Evolutionary conservation across 30 jellyfish, hydroid and myxozoan genomes (phyloP), one percentile per base, ranked within the genome.

Genomic region (Aurelia sp.): DNA sequence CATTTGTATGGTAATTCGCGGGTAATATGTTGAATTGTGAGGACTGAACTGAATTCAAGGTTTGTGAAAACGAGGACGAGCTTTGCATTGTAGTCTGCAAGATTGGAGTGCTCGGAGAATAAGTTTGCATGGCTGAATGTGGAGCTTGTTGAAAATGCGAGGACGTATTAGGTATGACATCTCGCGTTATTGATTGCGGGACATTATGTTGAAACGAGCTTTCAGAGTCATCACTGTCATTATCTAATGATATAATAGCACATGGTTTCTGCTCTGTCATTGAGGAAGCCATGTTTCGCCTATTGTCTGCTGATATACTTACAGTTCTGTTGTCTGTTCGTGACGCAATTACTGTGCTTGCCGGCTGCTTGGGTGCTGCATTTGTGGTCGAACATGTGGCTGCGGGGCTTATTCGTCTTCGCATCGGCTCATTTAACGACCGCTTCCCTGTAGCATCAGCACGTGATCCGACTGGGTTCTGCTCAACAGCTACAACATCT

Each of bases 191-290:
- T 0, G 61, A 33, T 18, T 40, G 57, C 60, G 64, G 27, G 31
- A 21, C 27, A 10, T 1, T 50, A 18, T 31, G 80, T 13, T 24
- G 65, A 24, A 69, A 31, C 35, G 60, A n/a, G 61, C 31, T 69
- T 4, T 16, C 44, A 20, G 80, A 41, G 21, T 33, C 62, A 69
- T 41, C 62, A 33, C 80, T 69, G 80, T 69, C 80, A 33, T 69
- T 50, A 13, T 50, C 57, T 27, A 69, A 24, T 3, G 61, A 41
- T 4, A 69, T 69, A 4, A 33, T 13, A 13, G 52, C 57, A 10
- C 80, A 17, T 4, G 35, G 52, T 10, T 17, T 17, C 38, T 69
- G 80, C 8, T 69, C 80, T 35, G 44, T 13, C 24, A 21, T 69
- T 11, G 20, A n/a, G 60, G 66, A 35, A 27, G 60, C 24, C 20